Evolutionary conservation across 2,113 vertebrate species (phyloP), one percentile per base, ranked within the genome.

Genomic region (Chaetorhynchus papuensis): DNA sequence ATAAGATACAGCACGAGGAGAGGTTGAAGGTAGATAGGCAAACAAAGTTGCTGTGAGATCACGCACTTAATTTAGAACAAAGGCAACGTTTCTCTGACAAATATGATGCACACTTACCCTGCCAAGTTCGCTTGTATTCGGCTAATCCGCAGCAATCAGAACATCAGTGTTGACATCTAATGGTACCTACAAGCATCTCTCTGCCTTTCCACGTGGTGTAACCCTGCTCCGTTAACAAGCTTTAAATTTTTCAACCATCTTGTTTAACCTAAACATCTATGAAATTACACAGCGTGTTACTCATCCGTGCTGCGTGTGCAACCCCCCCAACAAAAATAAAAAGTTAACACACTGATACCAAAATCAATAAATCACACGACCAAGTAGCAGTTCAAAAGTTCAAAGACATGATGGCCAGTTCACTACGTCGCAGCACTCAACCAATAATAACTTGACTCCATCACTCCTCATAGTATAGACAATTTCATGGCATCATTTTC

Each of bases 331-430:
- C 42, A 76, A 95, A 94, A 96, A 97, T 91, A 97, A 91, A 95
- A 98, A 98, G 96, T 97, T 96, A 96, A 96, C 93, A 90, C 21
- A 63, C 97, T 81, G 95, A 97, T 97, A 98, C 95, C 97, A 96
- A 97, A 98, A 98, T 98, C 98, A 97, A 98, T 98, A 98, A 97
- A 98, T 98, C 98, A 98, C 93, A 68, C 72, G 23, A 95, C 97
- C 98, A 98, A 98, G 97, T 96, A 97, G 97, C 98, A 97, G 98
- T 98, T 98, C 98, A 98, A 98, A 98, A 98, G 98, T 98, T 98
- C 98, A 98, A 98, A 98, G 98, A 98, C 97, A 97, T 93, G 98
- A 98, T 97, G 98, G 97, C 98, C 98, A 98, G 98, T 97, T 98
- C 97, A 95, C 97, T 72, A 97, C 92, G 50, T 97, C 93, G 97